These are phyloP conservation scores for Petrocephalus zakoni DNA, from an alignment of 2,113 vertebrate species.

Conservation along the genomic window DNA sequence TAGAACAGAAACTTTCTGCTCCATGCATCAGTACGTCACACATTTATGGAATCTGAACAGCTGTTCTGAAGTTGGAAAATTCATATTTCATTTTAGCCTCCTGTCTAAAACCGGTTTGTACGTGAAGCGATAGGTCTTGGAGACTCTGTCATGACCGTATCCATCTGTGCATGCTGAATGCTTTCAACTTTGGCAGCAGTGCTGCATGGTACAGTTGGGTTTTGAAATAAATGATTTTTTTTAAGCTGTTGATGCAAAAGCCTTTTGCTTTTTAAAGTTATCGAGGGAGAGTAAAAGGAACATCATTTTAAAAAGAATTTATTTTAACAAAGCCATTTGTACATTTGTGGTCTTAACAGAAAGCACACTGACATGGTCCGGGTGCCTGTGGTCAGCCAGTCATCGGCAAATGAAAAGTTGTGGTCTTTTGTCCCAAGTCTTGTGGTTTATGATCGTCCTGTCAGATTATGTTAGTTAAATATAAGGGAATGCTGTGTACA, in stretches of 20 bases:
- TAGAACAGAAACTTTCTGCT: background rate
- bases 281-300: background rate
- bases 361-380: background rate
- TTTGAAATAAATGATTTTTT: constrained; percentile 1
- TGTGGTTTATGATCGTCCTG: background rate
- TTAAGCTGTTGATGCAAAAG: background rate
- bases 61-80: background rate
- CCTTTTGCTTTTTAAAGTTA: background rate
- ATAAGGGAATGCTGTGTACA: background rate
- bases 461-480: background rate
- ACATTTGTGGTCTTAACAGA: background rate
- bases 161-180: background rate
- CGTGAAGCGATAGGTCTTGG: background rate
- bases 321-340: background rate
- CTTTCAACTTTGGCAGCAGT: background rate
- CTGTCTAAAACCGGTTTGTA: background rate
- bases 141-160: background rate
- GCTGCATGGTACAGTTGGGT: background rate
- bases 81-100: background rate
- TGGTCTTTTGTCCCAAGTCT: background rate
- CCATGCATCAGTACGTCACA: background rate
- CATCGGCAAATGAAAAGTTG: background rate
- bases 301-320: background rate
- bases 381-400: background rate
- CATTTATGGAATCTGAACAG: background rate